Conservation (phyloP, 2,113 vertebrate species). For the Coregonus clupeaformis region DNA sequence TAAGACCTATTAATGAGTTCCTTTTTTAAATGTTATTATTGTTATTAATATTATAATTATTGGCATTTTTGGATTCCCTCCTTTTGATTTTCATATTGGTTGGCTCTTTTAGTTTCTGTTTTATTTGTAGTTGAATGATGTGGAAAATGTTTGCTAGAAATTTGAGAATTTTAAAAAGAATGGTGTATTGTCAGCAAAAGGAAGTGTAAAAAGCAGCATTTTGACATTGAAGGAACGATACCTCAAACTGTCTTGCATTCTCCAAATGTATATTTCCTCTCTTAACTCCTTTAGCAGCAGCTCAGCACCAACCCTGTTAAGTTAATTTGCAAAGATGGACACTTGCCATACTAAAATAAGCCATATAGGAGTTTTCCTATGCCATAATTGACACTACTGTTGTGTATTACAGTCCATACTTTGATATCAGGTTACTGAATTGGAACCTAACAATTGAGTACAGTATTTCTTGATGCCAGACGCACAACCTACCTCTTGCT, state of each 20-base stretch:
- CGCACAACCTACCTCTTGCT: constrained; percentile 21
- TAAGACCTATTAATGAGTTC: constrained; percentile 35
- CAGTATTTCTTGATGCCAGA: not conserved
- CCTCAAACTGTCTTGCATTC: not conserved
- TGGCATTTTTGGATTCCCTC: constrained; percentile 29
- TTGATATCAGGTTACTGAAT: not conserved
- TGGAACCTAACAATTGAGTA: not conserved
- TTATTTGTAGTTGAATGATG: constrained; percentile 53
- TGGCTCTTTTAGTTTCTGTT: constrained; percentile 26
- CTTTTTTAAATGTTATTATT: constrained; percentile 40
- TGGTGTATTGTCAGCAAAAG: constrained; percentile 49
- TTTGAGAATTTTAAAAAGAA: constrained; percentile 37
- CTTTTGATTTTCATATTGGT: constrained; percentile 23
- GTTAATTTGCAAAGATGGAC: constrained; percentile 6
- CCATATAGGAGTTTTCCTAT: constrained; percentile 32
- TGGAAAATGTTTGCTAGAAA: constrained; percentile 45
- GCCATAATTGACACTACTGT: constrained; percentile 30
- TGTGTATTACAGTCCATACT: constrained; percentile 7
- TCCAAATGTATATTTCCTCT: not conserved
- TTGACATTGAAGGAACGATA: not conserved
- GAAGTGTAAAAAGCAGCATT: constrained; percentile 1
- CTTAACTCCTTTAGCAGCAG: not conserved
- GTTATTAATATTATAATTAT: constrained; percentile 59
- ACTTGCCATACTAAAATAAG: constrained; percentile 37
- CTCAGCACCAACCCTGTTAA: not conserved